A percentile compares a stretch with the other conserved stretches of the same genome.
Conservation (phyloP, 2,113 vertebrate species). For the Eurypyga helias region DNA sequence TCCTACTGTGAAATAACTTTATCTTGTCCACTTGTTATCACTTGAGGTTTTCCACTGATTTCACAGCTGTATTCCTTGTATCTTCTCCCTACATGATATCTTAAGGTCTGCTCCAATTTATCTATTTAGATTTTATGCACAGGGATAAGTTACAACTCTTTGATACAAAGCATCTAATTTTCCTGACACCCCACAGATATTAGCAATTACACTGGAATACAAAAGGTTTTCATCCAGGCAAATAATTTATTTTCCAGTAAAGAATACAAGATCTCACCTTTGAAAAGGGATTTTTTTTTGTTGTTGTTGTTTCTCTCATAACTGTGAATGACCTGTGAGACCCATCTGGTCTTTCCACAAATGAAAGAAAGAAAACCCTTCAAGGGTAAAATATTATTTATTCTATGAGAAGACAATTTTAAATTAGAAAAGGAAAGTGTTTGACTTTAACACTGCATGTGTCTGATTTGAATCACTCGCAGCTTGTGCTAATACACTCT, state of each 20-base stretch:
- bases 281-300: not conserved
- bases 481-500: constrained; percentile 53
- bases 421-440: constrained; percentile 68
- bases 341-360: constrained; percentile 67
- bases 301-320: constrained; percentile 60
- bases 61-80: constrained; percentile 42
- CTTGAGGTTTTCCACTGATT: constrained; percentile 56
- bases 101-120: constrained; percentile 57
- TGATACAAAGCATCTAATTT: constrained; percentile 77
- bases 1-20: constrained; percentile 46
- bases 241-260: constrained; percentile 76
- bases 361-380: constrained; percentile 68
- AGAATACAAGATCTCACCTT: constrained; percentile 69
- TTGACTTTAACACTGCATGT: constrained; percentile 58
- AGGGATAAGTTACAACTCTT: constrained; percentile 71
- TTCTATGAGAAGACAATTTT: constrained; percentile 71
- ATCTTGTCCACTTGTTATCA: constrained; percentile 43
- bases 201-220: constrained; percentile 72
- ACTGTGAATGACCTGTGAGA: constrained; percentile 74
- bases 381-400: constrained; percentile 74
- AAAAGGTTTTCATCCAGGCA: constrained; percentile 77
- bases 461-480: constrained; percentile 66
- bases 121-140: constrained; percentile 77
- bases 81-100: constrained; percentile 44
- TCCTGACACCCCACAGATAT: constrained; percentile 74